Evolutionary conservation across 2,888 invertebrate genomes (phyloP).

Genomic region (Argyra leucocephala): DNA sequence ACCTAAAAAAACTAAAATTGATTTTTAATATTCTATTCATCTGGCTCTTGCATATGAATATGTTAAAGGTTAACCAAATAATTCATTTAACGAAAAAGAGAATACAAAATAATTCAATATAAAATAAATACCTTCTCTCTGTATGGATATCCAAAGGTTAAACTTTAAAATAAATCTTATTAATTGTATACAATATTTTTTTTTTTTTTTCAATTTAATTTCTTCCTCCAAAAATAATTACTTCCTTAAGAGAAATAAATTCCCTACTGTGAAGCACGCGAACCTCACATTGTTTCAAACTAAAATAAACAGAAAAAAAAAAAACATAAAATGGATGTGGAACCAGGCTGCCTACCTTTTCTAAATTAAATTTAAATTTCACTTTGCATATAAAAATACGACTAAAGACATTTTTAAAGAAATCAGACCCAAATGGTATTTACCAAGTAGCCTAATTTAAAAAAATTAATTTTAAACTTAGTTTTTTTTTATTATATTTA

Average conservation of each 20-base stretch:
- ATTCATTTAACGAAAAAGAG: too few relatives aligned
- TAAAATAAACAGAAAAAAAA: neutral
- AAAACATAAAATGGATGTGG: neutral
- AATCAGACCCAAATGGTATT: too few relatives aligned
- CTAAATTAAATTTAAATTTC: neutral
- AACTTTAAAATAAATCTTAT: neutral
- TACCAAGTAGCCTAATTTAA: neutral
- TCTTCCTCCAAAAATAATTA: neutral
- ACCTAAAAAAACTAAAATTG: too few relatives aligned
- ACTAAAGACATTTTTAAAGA: too few relatives aligned
- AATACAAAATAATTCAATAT: too few relatives aligned
- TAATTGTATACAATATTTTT: neutral
- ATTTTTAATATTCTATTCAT: too few relatives aligned
- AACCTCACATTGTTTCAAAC: neutral
- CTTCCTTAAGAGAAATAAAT: neutral
- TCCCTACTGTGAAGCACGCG: slow-evolving; percentile 4
- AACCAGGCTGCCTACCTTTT: neutral
- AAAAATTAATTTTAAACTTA: neutral
- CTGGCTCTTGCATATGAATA: too few relatives aligned
- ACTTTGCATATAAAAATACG: neutral
- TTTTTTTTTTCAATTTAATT: neutral
- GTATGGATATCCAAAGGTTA: neutral
- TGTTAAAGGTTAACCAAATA: too few relatives aligned
- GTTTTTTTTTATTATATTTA: neutral
- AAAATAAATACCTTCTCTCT: too few relatives aligned